Base-by-base conservation (phyloP, 1,140 invertebrate species). In the Neodiprion lecontei region DNA sequence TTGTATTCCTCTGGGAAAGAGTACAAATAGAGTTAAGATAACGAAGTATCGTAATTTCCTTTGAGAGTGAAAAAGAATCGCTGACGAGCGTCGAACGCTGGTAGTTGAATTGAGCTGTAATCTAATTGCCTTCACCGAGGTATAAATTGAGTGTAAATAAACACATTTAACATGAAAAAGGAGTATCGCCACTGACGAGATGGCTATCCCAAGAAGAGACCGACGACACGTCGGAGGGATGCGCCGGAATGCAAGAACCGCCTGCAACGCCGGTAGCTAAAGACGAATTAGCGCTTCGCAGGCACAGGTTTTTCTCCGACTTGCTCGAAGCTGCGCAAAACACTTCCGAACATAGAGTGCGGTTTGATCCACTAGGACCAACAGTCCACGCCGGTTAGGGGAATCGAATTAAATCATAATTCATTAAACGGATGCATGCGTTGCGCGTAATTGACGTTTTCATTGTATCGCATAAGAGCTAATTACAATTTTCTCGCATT, bases 241-340 rank as follows among this genome's bases (percentile, higher is more conserved):
- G 79, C 67, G 87, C 85, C 70, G 90, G 91, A n/a, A 91, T 91
- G 72, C 86, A 90, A 78, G 92, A 93, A 81, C 92, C 92, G 75
- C 92, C 93, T 17, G 92, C 92, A 48, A 94, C 93, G 12, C 93
- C 92, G n/a, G 91, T 94, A 21, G 94, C 93, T 67, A 90, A 92
- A 66, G 94, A 95, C 84, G 94, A 95, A 83, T 85, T 95, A 77
- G 94, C 94, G 74, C 85, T 95, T 75, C 89, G 93, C 66, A 90
- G 94, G 69, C 93, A 95, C 84, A 89, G 93, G 78, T 93, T 95
- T 84, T 95, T 95, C 85, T 93, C 93, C 66, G 94, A 94, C 79
- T 89, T 95, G 72, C 89, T 95, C 68, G 91, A 91, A 75, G 93
- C 93, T 76, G 91, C 93, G 48, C 90, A 92, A 83, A 92, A 91